Conservation (phyloP, 2,797 vertebrate genomes). For the Sebastes oblongus region DNA sequence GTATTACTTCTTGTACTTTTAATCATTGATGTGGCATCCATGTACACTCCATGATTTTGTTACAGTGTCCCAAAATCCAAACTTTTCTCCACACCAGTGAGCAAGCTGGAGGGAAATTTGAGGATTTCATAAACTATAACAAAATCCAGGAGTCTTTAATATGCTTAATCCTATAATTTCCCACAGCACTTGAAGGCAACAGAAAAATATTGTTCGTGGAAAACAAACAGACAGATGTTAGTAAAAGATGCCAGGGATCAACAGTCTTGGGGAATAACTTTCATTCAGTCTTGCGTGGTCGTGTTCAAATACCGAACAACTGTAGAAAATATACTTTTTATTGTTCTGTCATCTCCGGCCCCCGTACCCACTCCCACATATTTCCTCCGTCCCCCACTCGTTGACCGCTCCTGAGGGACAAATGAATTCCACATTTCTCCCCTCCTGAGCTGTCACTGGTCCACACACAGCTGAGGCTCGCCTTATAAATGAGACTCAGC, state of each 20-base stretch:
- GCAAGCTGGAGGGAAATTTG: not conserved
- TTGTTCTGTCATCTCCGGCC: slow-evolving; percentile 39
- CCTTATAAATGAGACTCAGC: slow-evolving; percentile 86
- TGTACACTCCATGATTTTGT: not conserved
- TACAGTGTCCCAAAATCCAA: not conserved
- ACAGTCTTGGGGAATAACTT: slow-evolving; percentile 8
- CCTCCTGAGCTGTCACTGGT: slow-evolving; percentile 86
- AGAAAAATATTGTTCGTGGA: not conserved
- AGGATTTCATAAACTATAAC: not conserved
- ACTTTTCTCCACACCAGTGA: not conserved
- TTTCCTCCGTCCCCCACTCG: slow-evolving; percentile 33
- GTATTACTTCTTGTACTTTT: not conserved
- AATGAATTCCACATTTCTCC: slow-evolving; percentile 92
- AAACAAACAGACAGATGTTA: slow-evolving; percentile 9
- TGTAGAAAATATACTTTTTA: slow-evolving; percentile 36
- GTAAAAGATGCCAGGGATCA: slow-evolving; percentile 16
- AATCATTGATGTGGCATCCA: not conserved
- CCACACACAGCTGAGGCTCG: slow-evolving; percentile 86
- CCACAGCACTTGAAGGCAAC: slow-evolving; percentile 16
- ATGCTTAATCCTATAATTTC: not conserved
- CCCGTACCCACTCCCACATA: slow-evolving; percentile 46
- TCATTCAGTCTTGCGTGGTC: slow-evolving; percentile 1
- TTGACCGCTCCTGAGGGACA: slow-evolving; percentile 77
- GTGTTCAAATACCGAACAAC: slow-evolving; percentile 32
- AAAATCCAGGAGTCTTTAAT: not conserved